Evolutionary conservation across 1,140 invertebrate genomes (phyloP), one percentile per base, ranked within the genome.

Genomic region (Pseudoatta argentina): DNA sequence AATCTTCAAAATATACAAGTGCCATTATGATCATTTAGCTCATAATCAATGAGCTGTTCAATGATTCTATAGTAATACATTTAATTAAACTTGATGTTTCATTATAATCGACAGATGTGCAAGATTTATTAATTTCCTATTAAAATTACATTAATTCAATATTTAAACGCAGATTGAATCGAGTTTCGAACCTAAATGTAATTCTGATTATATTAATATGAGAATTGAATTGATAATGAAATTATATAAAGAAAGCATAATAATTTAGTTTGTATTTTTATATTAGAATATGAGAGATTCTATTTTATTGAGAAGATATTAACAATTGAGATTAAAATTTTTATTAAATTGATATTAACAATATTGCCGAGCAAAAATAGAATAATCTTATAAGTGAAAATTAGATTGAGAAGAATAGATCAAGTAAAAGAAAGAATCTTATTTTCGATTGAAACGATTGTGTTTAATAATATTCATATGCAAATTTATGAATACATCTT

Each of bases 11-110:
- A 34, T 27, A 0, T 7, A n/a, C 10, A 27, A 53, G 67, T 71
- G 3, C 16, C 8, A 59, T 16, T 30, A 10, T 48, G 24, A 30
- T 61, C 12, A 30, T 73, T 73, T 16, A 30, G 30, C 3, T 30
- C 30, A 73, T 7, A 12, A 30, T 61, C 3, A 71, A 44, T 5
- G 6, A 7, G 5, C 7, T 8, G 7, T 82, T 73, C 39, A 82
- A 59, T 18, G 14, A 53, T 27, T 27, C 4, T n/a, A 21, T 18
- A 24, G 12, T 44, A 82, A 79, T 51, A 53, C 55, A 34, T 10
- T 57, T 72, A 72, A 82, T 82, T 73, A 59, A n/a, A 82, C 18
- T 61, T 51, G 48, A 61, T 59, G 21, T 16, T 55, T 1, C 1
- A 48, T 73, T 61, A 73, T 34, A 21, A 61, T 24, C 18, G 6